Conservation (phyloP, 2,888 invertebrate species). For the Eustalomyia histrio region DNA sequence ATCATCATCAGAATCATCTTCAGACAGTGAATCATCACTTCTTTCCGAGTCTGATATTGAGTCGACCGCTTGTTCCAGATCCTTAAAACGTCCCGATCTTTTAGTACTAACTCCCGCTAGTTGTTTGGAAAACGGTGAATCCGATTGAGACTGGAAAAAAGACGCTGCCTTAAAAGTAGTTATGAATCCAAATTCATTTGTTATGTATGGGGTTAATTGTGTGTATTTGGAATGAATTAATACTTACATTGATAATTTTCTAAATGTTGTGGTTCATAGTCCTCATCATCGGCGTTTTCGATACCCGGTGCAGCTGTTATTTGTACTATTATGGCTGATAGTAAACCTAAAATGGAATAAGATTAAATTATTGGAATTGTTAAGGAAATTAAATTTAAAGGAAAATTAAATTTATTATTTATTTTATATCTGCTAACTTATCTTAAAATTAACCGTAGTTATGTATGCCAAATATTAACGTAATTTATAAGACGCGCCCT, state of each 20-base stretch:
- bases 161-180: slow-evolving; percentile 79
- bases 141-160: slow-evolving; percentile 78
- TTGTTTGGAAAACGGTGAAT: slow-evolving; percentile 69
- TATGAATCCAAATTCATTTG: slow-evolving; percentile 73
- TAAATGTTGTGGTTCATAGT: slow-evolving; percentile 72
- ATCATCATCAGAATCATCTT: slow-evolving; percentile 66
- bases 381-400: no score
- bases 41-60: slow-evolving; percentile 47
- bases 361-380: no score
- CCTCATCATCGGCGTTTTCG: slow-evolving; percentile 59
- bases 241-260: slow-evolving; percentile 75
- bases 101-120: slow-evolving; percentile 58
- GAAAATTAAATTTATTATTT: no score
- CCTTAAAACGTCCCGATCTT: slow-evolving; percentile 49
- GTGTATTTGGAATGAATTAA: slow-evolving; percentile 41
- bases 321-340: slow-evolving; percentile 32
- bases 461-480: no score
- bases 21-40: slow-evolving; percentile 35
- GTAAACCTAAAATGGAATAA: slow-evolving; percentile 28
- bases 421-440: no score
- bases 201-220: slow-evolving; percentile 55
- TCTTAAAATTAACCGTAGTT: no score
- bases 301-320: slow-evolving; percentile 6
- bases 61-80: slow-evolving; percentile 53
- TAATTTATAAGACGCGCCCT: no score